These are phyloP conservation scores for Thalassoma bifasciatum DNA, from an alignment of 2,113 vertebrate species.

Conservation along the genomic window DNA sequence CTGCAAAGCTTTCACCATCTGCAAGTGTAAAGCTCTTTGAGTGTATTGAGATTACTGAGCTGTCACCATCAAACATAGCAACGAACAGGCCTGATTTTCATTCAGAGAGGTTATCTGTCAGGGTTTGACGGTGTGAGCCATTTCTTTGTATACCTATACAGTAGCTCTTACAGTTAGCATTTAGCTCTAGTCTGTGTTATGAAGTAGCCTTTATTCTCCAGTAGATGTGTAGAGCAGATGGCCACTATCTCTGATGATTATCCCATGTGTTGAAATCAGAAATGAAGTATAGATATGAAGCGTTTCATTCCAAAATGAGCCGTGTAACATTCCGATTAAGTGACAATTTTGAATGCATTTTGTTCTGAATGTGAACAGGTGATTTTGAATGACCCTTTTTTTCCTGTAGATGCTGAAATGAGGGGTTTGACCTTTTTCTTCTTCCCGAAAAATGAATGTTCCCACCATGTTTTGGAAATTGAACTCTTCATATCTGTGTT, in stretches of 20 bases:
- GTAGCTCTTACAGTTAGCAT: constrained; percentile 29
- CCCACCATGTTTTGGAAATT: constrained; percentile 40
- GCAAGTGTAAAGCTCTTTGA: constrained; percentile 6
- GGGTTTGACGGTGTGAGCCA: constrained; percentile 40
- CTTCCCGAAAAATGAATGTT: constrained; percentile 3
- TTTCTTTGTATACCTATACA: constrained; percentile 22
- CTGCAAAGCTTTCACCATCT: constrained; percentile 5
- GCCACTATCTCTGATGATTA: constrained; percentile 42
- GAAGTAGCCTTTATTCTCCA: constrained; percentile 25
- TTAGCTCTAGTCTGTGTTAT: constrained; percentile 29
- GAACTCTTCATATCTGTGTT: constrained; percentile 52
- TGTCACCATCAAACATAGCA: constrained; percentile 18
- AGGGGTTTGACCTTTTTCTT: constrained; percentile 25
- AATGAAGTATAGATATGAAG: constrained; percentile 49
- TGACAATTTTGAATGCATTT: constrained; percentile 18
- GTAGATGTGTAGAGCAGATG: constrained; percentile 60
- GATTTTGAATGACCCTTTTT: constrained; percentile 22
- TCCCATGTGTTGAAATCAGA: constrained; percentile 54
- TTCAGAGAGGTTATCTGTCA: constrained; percentile 25
- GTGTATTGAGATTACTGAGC: constrained; percentile 6
- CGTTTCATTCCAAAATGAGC: constrained; percentile 58
- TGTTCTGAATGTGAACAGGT: constrained; percentile 29
- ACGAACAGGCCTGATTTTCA: constrained; percentile 28
- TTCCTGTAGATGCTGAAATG: constrained; percentile 29
- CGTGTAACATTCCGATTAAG: constrained; percentile 14